phyloP scores from a whole-genome alignment of 2,888 invertebrate species.

The Spodoptera exigua region DNA sequence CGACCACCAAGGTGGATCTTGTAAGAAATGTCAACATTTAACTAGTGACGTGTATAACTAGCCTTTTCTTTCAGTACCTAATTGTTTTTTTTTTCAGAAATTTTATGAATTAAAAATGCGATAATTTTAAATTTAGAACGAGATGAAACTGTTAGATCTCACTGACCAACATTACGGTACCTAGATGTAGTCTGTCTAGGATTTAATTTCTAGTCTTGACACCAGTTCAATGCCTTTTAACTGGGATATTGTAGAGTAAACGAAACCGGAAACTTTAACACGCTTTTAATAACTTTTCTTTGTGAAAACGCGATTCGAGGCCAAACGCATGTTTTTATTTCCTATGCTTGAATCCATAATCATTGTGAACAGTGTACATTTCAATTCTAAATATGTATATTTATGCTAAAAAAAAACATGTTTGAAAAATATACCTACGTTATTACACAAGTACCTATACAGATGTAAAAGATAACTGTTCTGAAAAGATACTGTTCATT shows the following conservation, averaged over 20 bases:
- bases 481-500: conserved; percentile 1
- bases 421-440: conserved; percentile 3
- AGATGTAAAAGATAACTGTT: conserved; percentile 8
- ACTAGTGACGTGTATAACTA: conserved; percentile 18
- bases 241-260: conserved; percentile 14
- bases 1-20: conserved; percentile 20
- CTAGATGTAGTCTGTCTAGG: not conserved
- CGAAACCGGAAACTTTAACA: conserved; percentile 24
- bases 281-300: not conserved
- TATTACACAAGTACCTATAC: conserved; percentile 8
- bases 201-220: not conserved
- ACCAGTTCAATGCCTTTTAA: conserved; percentile 12
- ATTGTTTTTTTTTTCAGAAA: too few relatives aligned
- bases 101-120: too few relatives aligned
- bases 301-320: conserved; percentile 32
- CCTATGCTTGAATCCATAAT: conserved; percentile 34
- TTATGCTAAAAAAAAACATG: conserved; percentile 8
- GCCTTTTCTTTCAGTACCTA: conserved; percentile 24
- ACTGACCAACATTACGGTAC: conserved; percentile 9
- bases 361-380: conserved; percentile 6
- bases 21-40: conserved; percentile 23
- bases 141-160: too few relatives aligned
- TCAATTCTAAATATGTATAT: not conserved
- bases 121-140: too few relatives aligned
- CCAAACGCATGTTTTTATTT: conserved; percentile 46